A percentile compares a stretch with the other conserved stretches of the same genome.
Evolutionary conservation across 1,140 invertebrate genomes (phyloP).

Genomic region (Anoplolepis gracilipes): DNA sequence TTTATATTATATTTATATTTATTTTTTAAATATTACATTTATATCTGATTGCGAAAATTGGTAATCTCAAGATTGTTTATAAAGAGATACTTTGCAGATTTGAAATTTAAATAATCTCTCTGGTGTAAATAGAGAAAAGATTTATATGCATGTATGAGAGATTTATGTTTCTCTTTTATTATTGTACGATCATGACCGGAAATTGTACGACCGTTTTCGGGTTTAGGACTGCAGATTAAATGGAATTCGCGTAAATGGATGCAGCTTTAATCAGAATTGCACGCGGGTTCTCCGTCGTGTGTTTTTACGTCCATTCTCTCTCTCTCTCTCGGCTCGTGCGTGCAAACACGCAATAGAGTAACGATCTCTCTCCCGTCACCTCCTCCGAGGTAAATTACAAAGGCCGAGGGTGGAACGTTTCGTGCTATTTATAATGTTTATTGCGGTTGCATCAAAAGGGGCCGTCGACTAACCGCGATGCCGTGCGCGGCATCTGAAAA

Average conservation of each 20-base stretch:
- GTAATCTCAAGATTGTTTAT: no score
- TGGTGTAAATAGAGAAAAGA: no score
- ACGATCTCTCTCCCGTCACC: slow-evolving; percentile 34
- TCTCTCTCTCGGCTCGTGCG: neutral
- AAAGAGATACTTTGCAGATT: no score
- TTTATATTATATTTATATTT: no score
- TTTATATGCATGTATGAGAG: neutral
- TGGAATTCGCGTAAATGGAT: neutral
- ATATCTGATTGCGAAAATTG: no score
- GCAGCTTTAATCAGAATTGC: no score
- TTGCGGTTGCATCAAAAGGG: slow-evolving; percentile 53
- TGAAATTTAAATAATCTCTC: no score
- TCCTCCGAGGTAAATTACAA: slow-evolving; percentile 68
- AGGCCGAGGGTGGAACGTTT: slow-evolving; percentile 72
- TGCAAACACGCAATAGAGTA: slow-evolving; percentile 25
- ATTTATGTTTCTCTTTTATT: neutral
- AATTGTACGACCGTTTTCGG: no score
- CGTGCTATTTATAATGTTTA: slow-evolving; percentile 74
- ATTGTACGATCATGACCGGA: no score
- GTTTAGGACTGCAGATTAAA: neutral
- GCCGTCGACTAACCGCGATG: slow-evolving; percentile 34
- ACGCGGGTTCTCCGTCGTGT: neutral
- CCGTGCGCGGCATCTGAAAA: slow-evolving; percentile 52
- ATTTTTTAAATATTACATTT: no score
- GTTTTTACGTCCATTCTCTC: neutral